Conservation (phyloP, 37 sponge, comb jelly and placozoan species). For the Beroe ovata region DNA sequence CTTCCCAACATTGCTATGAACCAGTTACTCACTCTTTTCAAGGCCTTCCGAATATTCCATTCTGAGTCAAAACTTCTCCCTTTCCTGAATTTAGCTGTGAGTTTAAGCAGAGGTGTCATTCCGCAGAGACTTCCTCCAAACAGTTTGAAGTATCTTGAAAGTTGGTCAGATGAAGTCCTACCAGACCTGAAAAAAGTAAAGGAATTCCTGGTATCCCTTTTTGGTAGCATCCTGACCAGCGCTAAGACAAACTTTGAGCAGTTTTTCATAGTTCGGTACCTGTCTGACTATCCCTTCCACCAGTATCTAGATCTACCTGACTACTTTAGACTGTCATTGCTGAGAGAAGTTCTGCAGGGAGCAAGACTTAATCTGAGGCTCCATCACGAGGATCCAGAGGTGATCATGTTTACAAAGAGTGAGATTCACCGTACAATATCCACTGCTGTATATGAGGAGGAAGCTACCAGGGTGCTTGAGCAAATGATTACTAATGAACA, state of each 20-base stretch:
- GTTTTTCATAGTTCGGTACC: conserved; percentile 16
- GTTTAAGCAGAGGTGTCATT: not conserved
- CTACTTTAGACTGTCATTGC: conserved; percentile 18
- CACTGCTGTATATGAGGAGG: conserved; percentile 14
- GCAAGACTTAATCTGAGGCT: conserved; percentile 18
- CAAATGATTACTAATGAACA: conserved; percentile 58
- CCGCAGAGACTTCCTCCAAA: conserved; percentile 6
- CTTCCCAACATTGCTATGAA: not conserved
- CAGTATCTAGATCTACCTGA: conserved; percentile 5
- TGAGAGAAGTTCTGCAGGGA: conserved; percentile 22
- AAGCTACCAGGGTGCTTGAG: not conserved
- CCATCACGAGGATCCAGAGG: conserved; percentile 46
- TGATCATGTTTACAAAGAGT: conserved; percentile 22
- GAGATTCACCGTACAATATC: conserved; percentile 64
- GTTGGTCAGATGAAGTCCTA: conserved; percentile 37
- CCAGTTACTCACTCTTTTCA: not conserved
- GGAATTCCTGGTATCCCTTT: not conserved
- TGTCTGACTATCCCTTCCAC: conserved; percentile 6
- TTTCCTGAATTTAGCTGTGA: not conserved
- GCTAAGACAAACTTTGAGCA: conserved; percentile 51
- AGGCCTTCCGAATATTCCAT: conserved; percentile 30
- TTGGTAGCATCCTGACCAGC: not conserved
- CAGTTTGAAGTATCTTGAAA: conserved; percentile 1
- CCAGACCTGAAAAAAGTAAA: conserved; percentile 8
- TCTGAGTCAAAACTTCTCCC: conserved; percentile 13